Base-by-base conservation (phyloP, 2,797 vertebrate species). In the Babyrousa celebensis region DNA sequence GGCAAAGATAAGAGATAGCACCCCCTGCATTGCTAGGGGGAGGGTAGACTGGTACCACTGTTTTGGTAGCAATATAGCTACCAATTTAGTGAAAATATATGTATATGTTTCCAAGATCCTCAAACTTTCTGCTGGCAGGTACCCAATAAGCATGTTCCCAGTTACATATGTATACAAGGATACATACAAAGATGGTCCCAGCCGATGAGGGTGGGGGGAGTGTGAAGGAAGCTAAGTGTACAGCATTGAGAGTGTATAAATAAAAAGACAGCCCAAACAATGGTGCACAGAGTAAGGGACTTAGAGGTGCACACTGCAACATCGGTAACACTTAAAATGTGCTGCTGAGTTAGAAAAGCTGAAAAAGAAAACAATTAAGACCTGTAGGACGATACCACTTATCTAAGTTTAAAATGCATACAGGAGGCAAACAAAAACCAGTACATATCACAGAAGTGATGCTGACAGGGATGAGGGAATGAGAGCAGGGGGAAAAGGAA, bases 171-270 rank as follows among this genome's bases (percentile, higher is more conserved):
- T 1, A 3, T 1, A 23, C 48, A 40, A 54, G 4, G 32, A 12
- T 17, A n/a, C 1, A 43, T 6, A 18, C 23, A 36, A 36, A 5
- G n/a, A 32, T 10, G 4, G 5, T 71, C 58, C 29, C 48, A 65
- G 43, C 32, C 21, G 16, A 85, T 14, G 63, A 65, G 58, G 56
- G 25, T 72, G 65, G 43, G 65, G 43, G 43, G 29, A 48, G 72
- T 52, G 2, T 29, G 36, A 70, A 2, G 1, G 62, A 84, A 21
- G 7, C 7, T 3, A 68, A 48, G 16, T 10, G 0, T 3, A 15
- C 3, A 43, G 43, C 27, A 86, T 32, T 48, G 10, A 78, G 72
- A 79, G 48, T 12, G 1, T 23, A 56, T 20, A 40, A 89, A 25
- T 65, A 29, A 79, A 78, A 86, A 11, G 62, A 48, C 36, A 8